These are phyloP conservation scores for Pachycephus smyrnensis DNA, from an alignment of 2,888 invertebrate genomes.

Conservation along the genomic window DNA sequence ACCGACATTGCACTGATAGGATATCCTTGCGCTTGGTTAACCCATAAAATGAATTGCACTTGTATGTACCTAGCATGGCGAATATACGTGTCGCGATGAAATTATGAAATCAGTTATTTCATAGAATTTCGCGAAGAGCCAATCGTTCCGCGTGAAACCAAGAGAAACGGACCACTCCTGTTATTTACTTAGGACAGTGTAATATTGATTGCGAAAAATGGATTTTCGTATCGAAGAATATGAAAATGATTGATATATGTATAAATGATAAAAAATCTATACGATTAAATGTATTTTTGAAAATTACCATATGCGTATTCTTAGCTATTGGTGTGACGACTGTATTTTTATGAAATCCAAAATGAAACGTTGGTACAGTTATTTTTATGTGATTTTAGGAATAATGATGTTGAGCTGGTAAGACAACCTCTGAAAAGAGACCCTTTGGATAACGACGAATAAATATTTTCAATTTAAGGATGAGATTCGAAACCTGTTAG, in stretches of 20 bases:
- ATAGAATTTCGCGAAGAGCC: background rate
- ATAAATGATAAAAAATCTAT: background rate
- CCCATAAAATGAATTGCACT: background rate
- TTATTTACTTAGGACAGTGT: background rate
- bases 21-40: background rate
- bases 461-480: constrained; percentile 32
- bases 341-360: no score
- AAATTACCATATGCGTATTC: no score
- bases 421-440: background rate
- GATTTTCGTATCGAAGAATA: background rate
- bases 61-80: background rate
- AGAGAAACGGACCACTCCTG: background rate
- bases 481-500: constrained; percentile 9
- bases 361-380: background rate
- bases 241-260: background rate
- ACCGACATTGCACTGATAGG: background rate
- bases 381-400: background rate
- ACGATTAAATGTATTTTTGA: background rate
- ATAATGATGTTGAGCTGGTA: background rate
- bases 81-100: background rate
- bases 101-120: background rate
- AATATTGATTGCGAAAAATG: background rate
- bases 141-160: background rate
- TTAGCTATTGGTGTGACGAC: fast-evolving
- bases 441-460: constrained; percentile 3